phyloP scores from a whole-genome alignment of 2,888 invertebrate species.

The Hypsopygia costalis region DNA sequence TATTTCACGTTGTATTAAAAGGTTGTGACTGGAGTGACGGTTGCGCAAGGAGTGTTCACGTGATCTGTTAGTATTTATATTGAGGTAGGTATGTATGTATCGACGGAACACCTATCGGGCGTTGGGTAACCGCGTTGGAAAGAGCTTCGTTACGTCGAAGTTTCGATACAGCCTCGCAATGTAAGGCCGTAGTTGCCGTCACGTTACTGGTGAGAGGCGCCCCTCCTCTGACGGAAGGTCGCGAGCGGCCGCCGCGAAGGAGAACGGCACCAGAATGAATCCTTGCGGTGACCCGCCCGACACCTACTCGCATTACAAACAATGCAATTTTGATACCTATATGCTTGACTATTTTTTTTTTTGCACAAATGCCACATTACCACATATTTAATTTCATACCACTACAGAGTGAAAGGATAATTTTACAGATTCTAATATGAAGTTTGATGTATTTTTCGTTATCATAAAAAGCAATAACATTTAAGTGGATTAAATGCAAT shows the following conservation, averaged over 20 bases:
- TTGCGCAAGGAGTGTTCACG: slow-evolving; percentile 72
- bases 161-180: slow-evolving; percentile 78
- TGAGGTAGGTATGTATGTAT: slow-evolving; percentile 61
- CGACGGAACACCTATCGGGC: slow-evolving; percentile 69
- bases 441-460: slow-evolving; percentile 33
- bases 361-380: slow-evolving; percentile 4
- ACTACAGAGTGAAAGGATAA: neutral
- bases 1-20: slow-evolving; percentile 63
- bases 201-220: slow-evolving; percentile 77
- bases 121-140: slow-evolving; percentile 74
- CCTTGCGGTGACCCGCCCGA: slow-evolving; percentile 61
- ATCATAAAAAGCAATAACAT: slow-evolving; percentile 49
- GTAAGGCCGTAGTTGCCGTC: slow-evolving; percentile 78
- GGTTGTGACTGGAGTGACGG: slow-evolving; percentile 62
- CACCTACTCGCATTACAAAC: slow-evolving; percentile 31
- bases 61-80: slow-evolving; percentile 64
- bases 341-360: slow-evolving; percentile 11
- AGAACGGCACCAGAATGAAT: slow-evolving; percentile 74
- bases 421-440: slow-evolving; percentile 7
- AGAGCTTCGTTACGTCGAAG: slow-evolving; percentile 77
- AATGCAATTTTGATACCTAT: slow-evolving; percentile 29
- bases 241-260: slow-evolving; percentile 63
- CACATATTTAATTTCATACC: neutral
- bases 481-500: slow-evolving; percentile 37
- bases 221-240: slow-evolving; percentile 76